Base-by-base conservation (phyloP, 1,140 invertebrate species). In the Drosophila tropicalis region DNA sequence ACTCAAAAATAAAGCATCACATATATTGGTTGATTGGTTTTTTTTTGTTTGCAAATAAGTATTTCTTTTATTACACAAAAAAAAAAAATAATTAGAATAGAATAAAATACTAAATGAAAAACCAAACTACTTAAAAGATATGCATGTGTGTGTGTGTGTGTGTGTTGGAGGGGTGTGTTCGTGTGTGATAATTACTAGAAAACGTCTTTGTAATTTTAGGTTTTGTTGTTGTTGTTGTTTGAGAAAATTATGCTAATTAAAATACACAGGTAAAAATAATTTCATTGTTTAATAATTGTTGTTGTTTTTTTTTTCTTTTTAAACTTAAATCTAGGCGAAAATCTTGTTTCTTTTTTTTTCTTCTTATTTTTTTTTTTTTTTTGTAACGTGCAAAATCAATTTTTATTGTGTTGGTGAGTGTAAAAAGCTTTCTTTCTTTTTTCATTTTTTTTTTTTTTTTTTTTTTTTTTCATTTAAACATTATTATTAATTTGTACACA, bases 251-350 rank as follows among this genome's bases (percentile, higher is more conserved):
- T 80, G 72, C 83, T 86, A 86, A 87, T 87, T 86, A 86, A 86
- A 86, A 87, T 86, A 86, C 84, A 83, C 83, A 86, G 83, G 83
- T 86, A 86, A 83, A 87, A 86, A 87, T 87, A 86, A 86, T 87
- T 86, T 86, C 83, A 86, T 87, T 86, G 67, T 87, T 86, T 79
- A 73, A 86, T 85, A 84, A 84, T 81, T 71, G 58, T 78, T 84
- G 76, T 70, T 57, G 73, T 75, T 63, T 54, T 63, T 67, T 66
- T 36, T 47, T 72, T 72, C 69, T 56, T 81, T 70, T 79, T 61
- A 51, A 84, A 85, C 78, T 67, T 86, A 86, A 87, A 41, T 58
- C 82, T 86, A 86, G 66, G 63, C 75, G 76, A 86, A 87, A 86
- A 83, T 83, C 80, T 66, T 76, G 15, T 34, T 57, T 51, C 44